These are phyloP conservation scores for Tortricodes alternella DNA, from an alignment of 2,888 invertebrate genomes.

Conservation along the genomic window DNA sequence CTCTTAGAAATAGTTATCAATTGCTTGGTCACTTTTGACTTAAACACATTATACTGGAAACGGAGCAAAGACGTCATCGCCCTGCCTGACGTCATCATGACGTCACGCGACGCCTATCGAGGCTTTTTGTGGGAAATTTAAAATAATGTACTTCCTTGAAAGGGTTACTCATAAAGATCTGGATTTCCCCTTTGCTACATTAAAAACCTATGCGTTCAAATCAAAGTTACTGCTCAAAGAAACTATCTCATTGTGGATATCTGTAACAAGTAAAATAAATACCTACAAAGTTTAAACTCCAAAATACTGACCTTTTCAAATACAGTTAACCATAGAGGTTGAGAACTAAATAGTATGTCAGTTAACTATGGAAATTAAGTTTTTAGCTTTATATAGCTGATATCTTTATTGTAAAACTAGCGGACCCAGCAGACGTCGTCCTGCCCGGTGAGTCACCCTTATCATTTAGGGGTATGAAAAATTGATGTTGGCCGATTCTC, in stretches of 20 bases:
- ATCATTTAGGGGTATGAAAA: too few relatives aligned
- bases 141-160: constrained; percentile 36
- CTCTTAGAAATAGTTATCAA: background rate
- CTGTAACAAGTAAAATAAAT: too few relatives aligned
- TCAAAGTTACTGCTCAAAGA: too few relatives aligned
- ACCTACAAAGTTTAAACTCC: too few relatives aligned
- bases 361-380: background rate
- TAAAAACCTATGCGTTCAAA: too few relatives aligned
- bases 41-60: constrained; percentile 34
- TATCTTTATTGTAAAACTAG: constrained; percentile 22
- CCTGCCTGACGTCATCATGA: constrained; percentile 42
- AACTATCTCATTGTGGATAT: too few relatives aligned
- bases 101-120: constrained; percentile 55
- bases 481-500: too few relatives aligned
- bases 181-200: constrained; percentile 6
- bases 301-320: too few relatives aligned
- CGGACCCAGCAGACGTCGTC: too few relatives aligned
- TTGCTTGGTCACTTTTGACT: background rate
- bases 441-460: too few relatives aligned
- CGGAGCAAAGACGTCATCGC: constrained; percentile 40
- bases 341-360: background rate
- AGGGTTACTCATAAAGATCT: background rate
- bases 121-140: constrained; percentile 52
- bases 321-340: background rate
- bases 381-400: constrained; percentile 7